Base-by-base conservation (phyloP, 2,797 vertebrate genomes). In the Sebastes baramenuke region DNA sequence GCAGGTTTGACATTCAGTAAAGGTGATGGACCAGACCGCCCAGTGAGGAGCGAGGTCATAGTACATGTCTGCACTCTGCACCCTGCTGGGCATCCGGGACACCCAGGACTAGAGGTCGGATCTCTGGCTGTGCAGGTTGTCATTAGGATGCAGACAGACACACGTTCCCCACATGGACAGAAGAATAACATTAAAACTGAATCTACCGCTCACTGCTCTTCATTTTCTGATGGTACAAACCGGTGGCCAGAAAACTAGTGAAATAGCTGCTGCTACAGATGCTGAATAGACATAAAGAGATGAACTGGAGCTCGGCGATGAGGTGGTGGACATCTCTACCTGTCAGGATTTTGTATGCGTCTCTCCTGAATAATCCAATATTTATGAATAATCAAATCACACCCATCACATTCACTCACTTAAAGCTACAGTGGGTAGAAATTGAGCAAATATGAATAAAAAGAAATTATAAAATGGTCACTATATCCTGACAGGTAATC, bases 91-190 rank as follows among this genome's bases (percentile, higher is more conserved):
- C 55, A 24, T 25, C 34, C 69, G 77, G 67, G 74, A 86, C 56
- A 42, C 58, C 24, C 58, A 73, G 56, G 29, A 52, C 42, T 1
- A 49, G 27, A 55, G 69, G 68, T 18, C 49, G 24, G 38, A 60
- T 64, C 18, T 29, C 67, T 30, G 77, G 71, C 32, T 29, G 67
- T 18, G 36, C 25, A 25, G 72, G 62, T 70, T 18, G 1, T 71
- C 82, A 80, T 82, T 85, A 70, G 36, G 55, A 79, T 66, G 75
- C 80, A 84, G 55, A 70, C 27, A 42, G 64, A 81, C 71, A 67
- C 67, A 2, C 8, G 24, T 16, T 34, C 9, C 49, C 27, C 59
- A 69, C 32, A 68, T 62, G 55, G 46, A 77, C 66, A 16, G 32
- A 77, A 59, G 60, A 76, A 62, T 68, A 67, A 46, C 24, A 38